Base-by-base conservation (phyloP, 2,113 vertebrate genomes). In the Gallinago media region DNA sequence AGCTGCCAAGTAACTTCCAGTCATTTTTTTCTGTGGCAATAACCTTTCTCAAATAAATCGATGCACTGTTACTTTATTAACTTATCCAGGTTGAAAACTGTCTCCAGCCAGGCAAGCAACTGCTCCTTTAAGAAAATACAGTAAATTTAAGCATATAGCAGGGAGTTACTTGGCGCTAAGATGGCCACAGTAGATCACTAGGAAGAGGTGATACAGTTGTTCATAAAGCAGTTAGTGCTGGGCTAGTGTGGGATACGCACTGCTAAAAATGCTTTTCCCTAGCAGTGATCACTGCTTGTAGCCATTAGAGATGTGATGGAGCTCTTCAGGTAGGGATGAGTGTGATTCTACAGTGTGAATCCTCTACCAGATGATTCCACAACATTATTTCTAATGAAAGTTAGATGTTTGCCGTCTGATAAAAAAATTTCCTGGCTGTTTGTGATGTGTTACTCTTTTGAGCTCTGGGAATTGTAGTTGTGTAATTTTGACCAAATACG, bases 31-130 rank as follows among this genome's bases (percentile, higher is more conserved):
- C 42, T 91, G 14, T 68, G 74, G 71, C 80, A 65, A 72, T 71
- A 94, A 49, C 21, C 47, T 71, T 92, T 78, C 70, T 63, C 8
- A 75, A 54, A 86, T 66, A 92, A 92, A 89, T 88, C 20, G 32
- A 70, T 91, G 38, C 34, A 40, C n/a, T 70, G 19, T 27, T 89
- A 78, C 63, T 89, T 92, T 96, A 89, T 91, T 92, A 87, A 94
- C 49, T 72, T 86, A 92, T 54, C 58, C 78, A 72, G 38, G 74
- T 81, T 86, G 82, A 92, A 97, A 96, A 96, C 47, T 74, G 19
- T 88, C 87, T 90, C 74, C 47, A 84, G 29, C 40, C 63, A 94
- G 61, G 50, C 85, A 84, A 95, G 88, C 38, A 87, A 91, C 44
- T 6, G 8, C 47, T 87, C 54, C 82, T 92, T 96, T 92, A 97